These are phyloP conservation scores for Acrobasis consociella DNA, from an alignment of 2,888 invertebrate genomes.

Conservation along the genomic window DNA sequence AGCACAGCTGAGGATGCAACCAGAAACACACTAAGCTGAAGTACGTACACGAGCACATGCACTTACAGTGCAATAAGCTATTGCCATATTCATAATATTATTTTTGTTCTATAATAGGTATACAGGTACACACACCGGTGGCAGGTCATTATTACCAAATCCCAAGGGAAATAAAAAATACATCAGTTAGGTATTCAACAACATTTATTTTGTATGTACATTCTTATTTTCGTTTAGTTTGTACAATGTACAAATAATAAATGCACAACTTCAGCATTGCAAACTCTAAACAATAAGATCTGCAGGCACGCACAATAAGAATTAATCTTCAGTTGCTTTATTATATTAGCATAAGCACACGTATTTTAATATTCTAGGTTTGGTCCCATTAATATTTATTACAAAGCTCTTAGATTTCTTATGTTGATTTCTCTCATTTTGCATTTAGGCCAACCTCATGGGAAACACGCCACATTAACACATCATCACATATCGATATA, in stretches of 20 bases:
- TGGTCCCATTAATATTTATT: slow-evolving; percentile 67
- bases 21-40: too few species aligned
- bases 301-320: slow-evolving; percentile 53
- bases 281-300: slow-evolving; percentile 55
- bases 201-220: slow-evolving; percentile 81
- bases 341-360: slow-evolving; percentile 55
- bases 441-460: slow-evolving; percentile 27
- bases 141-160: too few species aligned
- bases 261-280: slow-evolving; percentile 82
- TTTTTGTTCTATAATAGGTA: too few species aligned
- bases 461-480: background rate
- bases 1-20: too few species aligned
- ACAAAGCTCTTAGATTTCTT: slow-evolving; percentile 44
- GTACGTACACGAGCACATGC: too few species aligned
- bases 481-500: background rate
- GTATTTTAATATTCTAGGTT: slow-evolving; percentile 51
- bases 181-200: slow-evolving; percentile 54
- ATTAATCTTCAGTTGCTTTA: slow-evolving; percentile 33
- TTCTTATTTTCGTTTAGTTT: slow-evolving; percentile 67
- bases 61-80: too few species aligned
- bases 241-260: slow-evolving; percentile 81
- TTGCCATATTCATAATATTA: too few species aligned
- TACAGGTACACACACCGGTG: too few species aligned
- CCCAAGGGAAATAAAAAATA: slow-evolving; percentile 8
- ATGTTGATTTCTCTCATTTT: slow-evolving; percentile 3